Evolutionary conservation across 2,797 vertebrate species (phyloP).

Genomic region (Poeciliopsis infans): DNA sequence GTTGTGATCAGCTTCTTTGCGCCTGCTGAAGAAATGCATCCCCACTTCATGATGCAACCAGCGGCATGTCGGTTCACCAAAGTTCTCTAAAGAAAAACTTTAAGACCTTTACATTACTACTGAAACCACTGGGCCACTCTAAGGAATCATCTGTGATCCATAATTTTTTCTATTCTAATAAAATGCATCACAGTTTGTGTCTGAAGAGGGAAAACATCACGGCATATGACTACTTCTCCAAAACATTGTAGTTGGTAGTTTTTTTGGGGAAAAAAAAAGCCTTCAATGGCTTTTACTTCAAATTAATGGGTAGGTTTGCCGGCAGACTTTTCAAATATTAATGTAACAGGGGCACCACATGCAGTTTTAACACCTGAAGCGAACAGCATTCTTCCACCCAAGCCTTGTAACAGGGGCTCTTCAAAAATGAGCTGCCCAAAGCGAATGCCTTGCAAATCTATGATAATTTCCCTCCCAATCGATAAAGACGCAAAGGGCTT

Average conservation of each 20-base stretch:
- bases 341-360: background rate
- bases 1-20: background rate
- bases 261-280: background rate
- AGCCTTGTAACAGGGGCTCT: slow-evolving; percentile 16
- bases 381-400: slow-evolving; percentile 13
- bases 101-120: background rate
- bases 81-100: background rate
- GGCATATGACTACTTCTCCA: background rate
- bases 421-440: slow-evolving; percentile 26
- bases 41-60: background rate
- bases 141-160: slow-evolving; percentile 39
- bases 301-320: slow-evolving; percentile 36
- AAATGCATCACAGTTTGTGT: background rate
- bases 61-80: background rate
- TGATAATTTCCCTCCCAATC: slow-evolving; percentile 54
- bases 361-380: slow-evolving; percentile 21
- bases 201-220: background rate
- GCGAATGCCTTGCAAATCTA: slow-evolving; percentile 38
- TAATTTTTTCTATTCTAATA: background rate
- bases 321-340: slow-evolving; percentile 4
- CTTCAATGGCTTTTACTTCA: slow-evolving; percentile 49
- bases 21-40: background rate
- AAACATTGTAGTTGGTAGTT: background rate
- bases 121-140: background rate
- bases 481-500: slow-evolving; percentile 48